These are phyloP conservation scores for Coptotermes formosanus DNA, from an alignment of 1,140 invertebrate species.

Conservation along the genomic window DNA sequence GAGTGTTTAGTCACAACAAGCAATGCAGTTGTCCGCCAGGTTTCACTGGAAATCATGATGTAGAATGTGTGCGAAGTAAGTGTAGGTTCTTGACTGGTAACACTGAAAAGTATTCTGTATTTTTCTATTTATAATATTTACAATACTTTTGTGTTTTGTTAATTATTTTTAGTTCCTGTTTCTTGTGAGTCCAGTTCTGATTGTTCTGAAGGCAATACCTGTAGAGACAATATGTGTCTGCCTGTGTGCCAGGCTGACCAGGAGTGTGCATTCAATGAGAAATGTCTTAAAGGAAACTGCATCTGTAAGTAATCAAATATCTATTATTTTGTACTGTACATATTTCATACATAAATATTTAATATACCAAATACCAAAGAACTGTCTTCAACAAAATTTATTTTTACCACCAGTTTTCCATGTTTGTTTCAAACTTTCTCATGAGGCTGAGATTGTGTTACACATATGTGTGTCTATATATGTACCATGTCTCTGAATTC, in stretches of 20 bases:
- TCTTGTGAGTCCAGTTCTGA: conserved; percentile 69
- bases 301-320: conserved; percentile 59
- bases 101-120: conserved; percentile 20
- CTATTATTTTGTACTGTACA: conserved; percentile 18
- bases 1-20: conserved; percentile 71
- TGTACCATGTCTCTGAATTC: too few relatives aligned
- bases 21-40: conserved; percentile 78
- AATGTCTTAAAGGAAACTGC: conserved; percentile 78
- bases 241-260: conserved; percentile 72
- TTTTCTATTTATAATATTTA: background rate
- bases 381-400: too few relatives aligned
- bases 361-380: too few relatives aligned
- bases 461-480: too few relatives aligned
- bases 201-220: conserved; percentile 66
- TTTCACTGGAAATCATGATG: conserved; percentile 81
- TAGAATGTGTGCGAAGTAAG: conserved; percentile 82
- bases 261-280: conserved; percentile 87
- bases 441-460: too few relatives aligned
- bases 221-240: conserved; percentile 75
- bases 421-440: too few relatives aligned
- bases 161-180: conserved; percentile 62
- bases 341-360: too few relatives aligned
- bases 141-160: background rate
- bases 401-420: too few relatives aligned
- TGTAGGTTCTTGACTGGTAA: conserved; percentile 37